A percentile compares a stretch with the other conserved stretches of the same genome.
Evolutionary conservation across 2,888 invertebrate genomes (phyloP).

Genomic region (Leptopilina syphax): DNA sequence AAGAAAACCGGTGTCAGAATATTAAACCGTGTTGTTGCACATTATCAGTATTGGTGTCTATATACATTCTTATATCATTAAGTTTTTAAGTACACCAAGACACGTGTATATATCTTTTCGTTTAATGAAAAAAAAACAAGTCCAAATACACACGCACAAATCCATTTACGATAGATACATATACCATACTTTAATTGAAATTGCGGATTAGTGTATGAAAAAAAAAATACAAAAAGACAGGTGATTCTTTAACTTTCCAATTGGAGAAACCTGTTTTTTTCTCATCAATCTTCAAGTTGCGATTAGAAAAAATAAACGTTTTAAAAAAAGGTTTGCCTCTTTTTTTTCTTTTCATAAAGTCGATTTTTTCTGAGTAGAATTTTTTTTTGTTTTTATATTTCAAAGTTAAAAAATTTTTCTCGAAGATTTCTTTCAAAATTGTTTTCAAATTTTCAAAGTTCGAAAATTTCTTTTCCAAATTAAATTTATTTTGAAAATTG

Average conservation of each 20-base stretch:
- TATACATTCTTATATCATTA: background rate
- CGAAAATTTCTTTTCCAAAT: too few species aligned
- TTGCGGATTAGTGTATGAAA: background rate
- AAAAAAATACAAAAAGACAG: background rate
- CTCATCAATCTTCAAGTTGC: too few species aligned
- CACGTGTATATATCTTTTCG: background rate
- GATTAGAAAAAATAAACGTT: too few species aligned
- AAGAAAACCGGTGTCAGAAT: constrained; percentile 48
- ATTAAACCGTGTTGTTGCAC: constrained; percentile 41
- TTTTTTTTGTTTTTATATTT: too few species aligned
- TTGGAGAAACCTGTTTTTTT: background rate
- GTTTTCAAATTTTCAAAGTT: too few species aligned
- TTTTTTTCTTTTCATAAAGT: too few species aligned
- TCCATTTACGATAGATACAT: background rate
- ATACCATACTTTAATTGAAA: background rate
- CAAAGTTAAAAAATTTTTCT: too few species aligned
- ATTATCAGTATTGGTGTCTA: background rate
- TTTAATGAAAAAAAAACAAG: background rate
- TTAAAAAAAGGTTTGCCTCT: too few species aligned
- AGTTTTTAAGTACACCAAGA: background rate
- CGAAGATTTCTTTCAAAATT: too few species aligned
- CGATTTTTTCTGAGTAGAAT: too few species aligned
- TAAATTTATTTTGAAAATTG: too few species aligned
- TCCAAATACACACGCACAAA: background rate
- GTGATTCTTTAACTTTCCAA: background rate